Evolutionary conservation across 2,797 vertebrate genomes (phyloP).

Genomic region (Malurus splendens): DNA sequence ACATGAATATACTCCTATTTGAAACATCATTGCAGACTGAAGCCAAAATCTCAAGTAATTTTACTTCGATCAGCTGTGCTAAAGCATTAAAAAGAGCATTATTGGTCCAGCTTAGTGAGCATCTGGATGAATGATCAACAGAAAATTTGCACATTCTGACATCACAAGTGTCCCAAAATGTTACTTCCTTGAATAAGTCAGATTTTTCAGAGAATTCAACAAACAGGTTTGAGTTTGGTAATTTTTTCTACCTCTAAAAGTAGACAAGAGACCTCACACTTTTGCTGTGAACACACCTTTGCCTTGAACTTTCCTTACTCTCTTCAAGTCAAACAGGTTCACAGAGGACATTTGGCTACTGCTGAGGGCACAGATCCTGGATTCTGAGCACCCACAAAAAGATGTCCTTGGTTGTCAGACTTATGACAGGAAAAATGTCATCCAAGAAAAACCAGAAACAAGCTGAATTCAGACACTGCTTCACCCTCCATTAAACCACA

Average conservation of each 20-base stretch:
- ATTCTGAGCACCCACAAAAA: not conserved
- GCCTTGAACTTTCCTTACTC: not conserved
- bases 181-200: not conserved
- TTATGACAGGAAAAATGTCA: not conserved
- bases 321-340: not conserved
- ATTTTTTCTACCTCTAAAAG: not conserved
- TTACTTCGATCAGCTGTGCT: not conserved
- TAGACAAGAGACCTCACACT: fast-evolving
- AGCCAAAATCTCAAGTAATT: not conserved
- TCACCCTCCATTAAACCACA: not conserved
- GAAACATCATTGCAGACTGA: not conserved
- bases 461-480: too few species aligned
- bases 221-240: not conserved
- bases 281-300: not conserved
- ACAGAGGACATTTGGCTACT: not conserved
- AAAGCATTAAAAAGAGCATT: not conserved
- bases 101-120: not conserved
- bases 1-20: not conserved
- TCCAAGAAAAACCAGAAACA: not conserved
- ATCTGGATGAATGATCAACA: not conserved
- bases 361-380: not conserved
- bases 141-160: not conserved
- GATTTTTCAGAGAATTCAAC: not conserved
- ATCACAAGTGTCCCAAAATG: not conserved
- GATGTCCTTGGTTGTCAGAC: too few species aligned